These are phyloP conservation scores for Nemopilema nomurai DNA, from an alignment of 30 jellyfish, hydroid and myxozoan genomes.

Conservation along the genomic window DNA sequence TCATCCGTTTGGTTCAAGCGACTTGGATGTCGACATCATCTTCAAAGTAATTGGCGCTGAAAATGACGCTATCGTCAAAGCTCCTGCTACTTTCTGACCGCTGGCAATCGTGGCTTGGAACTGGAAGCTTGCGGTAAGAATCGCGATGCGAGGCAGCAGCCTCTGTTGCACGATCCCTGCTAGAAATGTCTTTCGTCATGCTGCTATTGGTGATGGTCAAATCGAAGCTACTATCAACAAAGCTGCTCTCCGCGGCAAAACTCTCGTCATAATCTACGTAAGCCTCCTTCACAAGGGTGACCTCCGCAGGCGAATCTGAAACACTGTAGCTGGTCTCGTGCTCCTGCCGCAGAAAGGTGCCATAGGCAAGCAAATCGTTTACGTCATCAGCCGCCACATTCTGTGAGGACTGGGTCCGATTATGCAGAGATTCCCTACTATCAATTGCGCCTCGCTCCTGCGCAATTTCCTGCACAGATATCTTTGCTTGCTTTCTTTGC, in stretches of 20 bases:
- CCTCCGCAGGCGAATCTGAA: neutral
- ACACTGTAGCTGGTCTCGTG: neutral
- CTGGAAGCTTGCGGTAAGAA: neutral
- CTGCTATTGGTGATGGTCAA: neutral
- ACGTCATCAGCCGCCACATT: constrained; percentile 53
- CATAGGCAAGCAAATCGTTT: constrained; percentile 48
- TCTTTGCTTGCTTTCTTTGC: neutral
- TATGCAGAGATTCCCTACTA: neutral
- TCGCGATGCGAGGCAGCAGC: too few relatives aligned
- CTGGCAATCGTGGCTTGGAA: neutral
- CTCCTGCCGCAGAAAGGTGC: constrained; percentile 15
- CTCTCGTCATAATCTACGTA: constrained; percentile 36
- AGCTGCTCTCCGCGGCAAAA: constrained; percentile 33
- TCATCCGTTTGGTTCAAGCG: constrained; percentile 13
- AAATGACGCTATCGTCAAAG: neutral
- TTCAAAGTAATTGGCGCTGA: neutral
- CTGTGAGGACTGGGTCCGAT: constrained; percentile 12
- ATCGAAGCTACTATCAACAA: constrained; percentile 17
- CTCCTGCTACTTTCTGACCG: neutral
- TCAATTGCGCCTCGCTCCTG: neutral
- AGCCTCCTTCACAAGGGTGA: neutral
- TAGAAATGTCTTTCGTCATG: neutral
- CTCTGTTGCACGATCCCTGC: neutral
- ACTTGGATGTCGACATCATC: neutral
- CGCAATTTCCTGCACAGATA: neutral